Evolutionary conservation across 2,113 vertebrate genomes (phyloP).

Genomic region (Myiagra hebetior): DNA sequence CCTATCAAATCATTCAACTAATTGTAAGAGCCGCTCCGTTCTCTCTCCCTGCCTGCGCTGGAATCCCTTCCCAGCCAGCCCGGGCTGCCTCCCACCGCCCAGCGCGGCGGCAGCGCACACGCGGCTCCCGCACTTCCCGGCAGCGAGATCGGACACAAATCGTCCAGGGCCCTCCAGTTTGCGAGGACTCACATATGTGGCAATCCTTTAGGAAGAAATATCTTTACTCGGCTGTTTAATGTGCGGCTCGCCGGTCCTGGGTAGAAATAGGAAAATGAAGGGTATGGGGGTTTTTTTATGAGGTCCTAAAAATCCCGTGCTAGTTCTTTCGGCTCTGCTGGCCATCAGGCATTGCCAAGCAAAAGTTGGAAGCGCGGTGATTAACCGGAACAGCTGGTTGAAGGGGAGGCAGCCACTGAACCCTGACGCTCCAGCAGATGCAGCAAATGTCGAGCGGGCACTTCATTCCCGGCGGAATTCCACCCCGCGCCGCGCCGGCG

Average conservation of each 20-base stretch:
- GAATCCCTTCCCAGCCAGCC: not conserved
- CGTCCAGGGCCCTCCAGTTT: not conserved
- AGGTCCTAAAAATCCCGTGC: not conserved
- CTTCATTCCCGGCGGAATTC: not conserved
- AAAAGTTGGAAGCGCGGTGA: constrained; percentile 34
- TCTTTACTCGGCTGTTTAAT: not conserved
- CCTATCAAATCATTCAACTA: constrained; percentile 59
- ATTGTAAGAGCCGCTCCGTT: not conserved
- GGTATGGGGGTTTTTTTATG: not conserved
- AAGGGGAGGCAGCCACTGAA: not conserved
- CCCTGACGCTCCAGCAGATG: not conserved
- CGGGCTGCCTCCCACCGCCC: not conserved
- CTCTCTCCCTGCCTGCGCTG: not conserved
- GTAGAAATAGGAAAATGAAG: not conserved
- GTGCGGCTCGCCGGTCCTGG: not conserved
- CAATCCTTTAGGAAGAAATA: not conserved
- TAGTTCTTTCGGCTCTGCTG: not conserved
- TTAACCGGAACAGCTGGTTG: constrained; percentile 32
- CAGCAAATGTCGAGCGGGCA: not conserved
- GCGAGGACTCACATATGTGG: not conserved
- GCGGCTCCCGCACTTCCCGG: not conserved
- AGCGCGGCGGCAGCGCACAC: not conserved
- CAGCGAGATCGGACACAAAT: not conserved
- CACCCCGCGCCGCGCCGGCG: not conserved
- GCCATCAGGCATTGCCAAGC: constrained; percentile 1